These are phyloP conservation scores for Plebejus melissa DNA, from an alignment of 2,888 invertebrate species.

Conservation along the genomic window DNA sequence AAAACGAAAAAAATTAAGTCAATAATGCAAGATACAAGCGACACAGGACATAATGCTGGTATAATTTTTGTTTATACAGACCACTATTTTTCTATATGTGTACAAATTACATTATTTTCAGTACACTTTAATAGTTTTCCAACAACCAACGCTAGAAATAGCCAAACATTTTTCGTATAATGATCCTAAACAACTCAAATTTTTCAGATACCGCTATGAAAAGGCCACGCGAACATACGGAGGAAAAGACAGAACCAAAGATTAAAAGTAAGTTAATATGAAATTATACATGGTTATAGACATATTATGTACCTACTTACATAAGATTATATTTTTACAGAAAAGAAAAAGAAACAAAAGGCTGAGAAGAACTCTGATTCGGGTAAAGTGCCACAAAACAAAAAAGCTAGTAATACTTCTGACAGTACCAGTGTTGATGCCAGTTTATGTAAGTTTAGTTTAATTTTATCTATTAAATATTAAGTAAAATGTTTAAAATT, in stretches of 20 bases:
- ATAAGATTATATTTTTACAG: constrained; percentile 18
- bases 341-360: constrained; percentile 48
- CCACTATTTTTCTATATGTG: background rate
- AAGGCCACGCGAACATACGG: constrained; percentile 46
- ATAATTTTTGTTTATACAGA: background rate
- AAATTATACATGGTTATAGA: constrained; percentile 4
- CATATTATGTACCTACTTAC: background rate
- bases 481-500: background rate
- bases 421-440: constrained; percentile 46
- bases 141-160: background rate
- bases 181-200: background rate
- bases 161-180: background rate
- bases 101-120: background rate
- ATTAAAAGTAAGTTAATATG: constrained; percentile 52
- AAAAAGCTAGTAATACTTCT: constrained; percentile 33
- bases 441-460: constrained; percentile 52
- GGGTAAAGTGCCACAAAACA: constrained; percentile 48
- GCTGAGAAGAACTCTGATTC: constrained; percentile 35
- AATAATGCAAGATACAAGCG: background rate
- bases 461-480: background rate
- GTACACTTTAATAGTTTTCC: background rate
- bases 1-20: background rate
- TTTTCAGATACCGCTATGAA: constrained; percentile 41
- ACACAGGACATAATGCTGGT: background rate
- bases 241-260: constrained; percentile 29